phyloP scores from a whole-genome alignment of 2,113 vertebrate genomes.

The Smithornis capensis region DNA sequence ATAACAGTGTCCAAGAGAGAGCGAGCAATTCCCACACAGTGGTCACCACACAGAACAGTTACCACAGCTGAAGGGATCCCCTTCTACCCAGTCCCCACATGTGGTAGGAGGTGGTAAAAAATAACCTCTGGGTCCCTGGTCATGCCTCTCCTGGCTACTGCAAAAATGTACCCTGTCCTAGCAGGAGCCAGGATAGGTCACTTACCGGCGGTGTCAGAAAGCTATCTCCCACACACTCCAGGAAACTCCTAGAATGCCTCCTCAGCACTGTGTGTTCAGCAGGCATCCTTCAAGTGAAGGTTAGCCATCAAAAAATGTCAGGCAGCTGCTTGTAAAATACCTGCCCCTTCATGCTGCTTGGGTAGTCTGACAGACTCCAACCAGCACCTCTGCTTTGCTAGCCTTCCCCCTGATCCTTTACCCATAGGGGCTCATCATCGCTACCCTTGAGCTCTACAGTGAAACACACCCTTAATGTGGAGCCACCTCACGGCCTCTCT shows the following conservation, averaged over 20 bases:
- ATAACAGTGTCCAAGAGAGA: background rate
- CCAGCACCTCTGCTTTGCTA: background rate
- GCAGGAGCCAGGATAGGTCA: background rate
- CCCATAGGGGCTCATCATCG: background rate
- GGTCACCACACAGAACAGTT: background rate
- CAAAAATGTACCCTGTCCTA: background rate
- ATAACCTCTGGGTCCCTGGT: background rate
- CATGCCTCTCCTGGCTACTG: background rate
- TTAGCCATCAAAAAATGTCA: background rate
- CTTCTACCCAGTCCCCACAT: rapidly evolving
- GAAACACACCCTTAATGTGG: background rate
- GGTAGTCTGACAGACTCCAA: background rate
- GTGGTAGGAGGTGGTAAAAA: background rate
- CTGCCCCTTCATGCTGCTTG: background rate
- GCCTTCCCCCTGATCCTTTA: rapidly evolving
- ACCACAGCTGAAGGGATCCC: background rate
- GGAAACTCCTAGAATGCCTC: background rate
- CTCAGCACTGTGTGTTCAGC: background rate
- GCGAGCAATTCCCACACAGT: no score
- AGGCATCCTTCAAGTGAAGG: background rate
- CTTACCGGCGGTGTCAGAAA: background rate
- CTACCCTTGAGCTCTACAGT: background rate
- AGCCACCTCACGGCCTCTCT: background rate
- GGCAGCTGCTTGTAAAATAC: background rate
- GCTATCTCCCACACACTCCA: background rate